Evolutionary conservation across 2,888 invertebrate genomes (phyloP).

Genomic region (Rhorus exstirpatorius): DNA sequence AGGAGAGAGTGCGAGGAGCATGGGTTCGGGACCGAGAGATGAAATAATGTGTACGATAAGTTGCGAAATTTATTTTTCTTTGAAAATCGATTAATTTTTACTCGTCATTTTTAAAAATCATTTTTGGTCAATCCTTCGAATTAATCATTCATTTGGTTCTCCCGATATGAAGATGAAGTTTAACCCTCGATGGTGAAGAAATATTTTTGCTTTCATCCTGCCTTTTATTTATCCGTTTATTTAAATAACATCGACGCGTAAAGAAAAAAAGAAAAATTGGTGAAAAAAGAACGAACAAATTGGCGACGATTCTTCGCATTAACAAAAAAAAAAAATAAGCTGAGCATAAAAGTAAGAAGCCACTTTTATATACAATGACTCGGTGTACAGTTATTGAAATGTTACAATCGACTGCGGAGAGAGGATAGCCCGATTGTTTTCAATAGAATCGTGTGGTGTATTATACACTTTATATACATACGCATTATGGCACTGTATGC

Average conservation of each 20-base stretch:
- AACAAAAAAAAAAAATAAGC: conserved; percentile 16
- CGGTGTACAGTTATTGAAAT: conserved; percentile 60
- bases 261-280: too few relatives aligned
- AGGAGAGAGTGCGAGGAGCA: conserved; percentile 57
- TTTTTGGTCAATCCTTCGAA: background rate
- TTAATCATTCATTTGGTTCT: too few relatives aligned
- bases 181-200: too few relatives aligned
- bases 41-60: conserved; percentile 25
- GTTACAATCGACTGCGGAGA: conserved; percentile 35
- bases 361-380: conserved; percentile 54
- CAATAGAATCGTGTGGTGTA: conserved; percentile 65
- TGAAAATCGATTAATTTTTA: background rate
- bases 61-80: background rate
- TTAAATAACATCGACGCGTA: too few relatives aligned
- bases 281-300: conserved; percentile 27
- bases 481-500: conserved; percentile 3
- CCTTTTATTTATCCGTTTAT: too few relatives aligned
- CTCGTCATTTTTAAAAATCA: too few relatives aligned
- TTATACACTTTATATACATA: background rate
- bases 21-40: conserved; percentile 23
- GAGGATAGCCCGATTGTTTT: conserved; percentile 52
- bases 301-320: conserved; percentile 12
- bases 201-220: too few relatives aligned
- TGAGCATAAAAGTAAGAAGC: conserved; percentile 34
- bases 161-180: too few relatives aligned